Percentiles rank a stretch among this genome's conserved stretches.
phyloP scores from a whole-genome alignment of 2,888 invertebrate genomes.

The Drosophila demipolita region DNA sequence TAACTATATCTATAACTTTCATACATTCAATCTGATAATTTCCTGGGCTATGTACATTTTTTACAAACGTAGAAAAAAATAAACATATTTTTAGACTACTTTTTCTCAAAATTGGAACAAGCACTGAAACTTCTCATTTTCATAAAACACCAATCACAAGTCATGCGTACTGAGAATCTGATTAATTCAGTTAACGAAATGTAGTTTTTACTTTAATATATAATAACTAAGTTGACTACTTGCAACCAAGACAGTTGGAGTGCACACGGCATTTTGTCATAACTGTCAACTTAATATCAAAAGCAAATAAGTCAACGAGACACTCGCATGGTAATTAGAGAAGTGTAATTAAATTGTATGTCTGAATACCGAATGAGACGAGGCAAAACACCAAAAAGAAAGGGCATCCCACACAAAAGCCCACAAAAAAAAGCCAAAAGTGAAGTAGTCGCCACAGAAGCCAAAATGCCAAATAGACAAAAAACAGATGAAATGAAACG shows the following conservation, averaged over 20 bases:
- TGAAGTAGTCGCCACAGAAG: conserved; percentile 45
- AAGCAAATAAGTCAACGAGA: conserved; percentile 67
- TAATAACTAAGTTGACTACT: neutral
- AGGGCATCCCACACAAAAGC: conserved; percentile 37
- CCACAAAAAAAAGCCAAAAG: conserved; percentile 26
- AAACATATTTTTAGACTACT: neutral
- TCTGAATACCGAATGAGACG: conserved; percentile 23
- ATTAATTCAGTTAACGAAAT: conserved; percentile 4
- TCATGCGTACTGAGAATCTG: neutral
- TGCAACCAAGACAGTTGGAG: conserved; percentile 26
- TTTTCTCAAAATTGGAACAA: neutral
- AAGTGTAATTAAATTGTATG: conserved; percentile 67
- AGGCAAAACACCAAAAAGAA: conserved; percentile 43
- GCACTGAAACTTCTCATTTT: neutral
- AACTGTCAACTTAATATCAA: conserved; percentile 75
- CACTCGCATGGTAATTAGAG: conserved; percentile 70
- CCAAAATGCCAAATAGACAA: conserved; percentile 31
- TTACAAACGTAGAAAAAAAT: no score
- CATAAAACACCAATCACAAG: neutral
- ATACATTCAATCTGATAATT: no score
- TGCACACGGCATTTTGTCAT: conserved; percentile 62
- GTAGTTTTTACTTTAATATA: neutral
- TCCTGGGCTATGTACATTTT: no score
- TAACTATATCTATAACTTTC: no score
- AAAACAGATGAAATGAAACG: conserved; percentile 18